Evolutionary conservation across 2,113 vertebrate genomes (phyloP).

Genomic region (Odontophorus gujanensis): DNA sequence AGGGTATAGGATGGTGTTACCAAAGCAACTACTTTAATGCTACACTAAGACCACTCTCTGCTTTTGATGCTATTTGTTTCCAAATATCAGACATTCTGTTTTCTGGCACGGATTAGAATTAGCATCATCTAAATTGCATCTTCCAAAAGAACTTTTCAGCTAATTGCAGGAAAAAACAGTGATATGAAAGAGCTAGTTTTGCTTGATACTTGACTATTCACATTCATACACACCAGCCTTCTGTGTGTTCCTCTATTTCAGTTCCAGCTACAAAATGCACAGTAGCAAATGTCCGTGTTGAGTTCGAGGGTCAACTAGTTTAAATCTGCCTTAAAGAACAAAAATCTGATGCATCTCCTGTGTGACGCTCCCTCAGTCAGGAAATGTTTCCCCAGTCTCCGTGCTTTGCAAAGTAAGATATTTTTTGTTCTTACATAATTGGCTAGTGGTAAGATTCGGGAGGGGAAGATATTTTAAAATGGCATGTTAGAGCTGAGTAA

Average conservation of each 20-base stretch:
- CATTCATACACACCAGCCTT: background rate
- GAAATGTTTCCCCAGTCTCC: background rate
- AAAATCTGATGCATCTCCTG: background rate
- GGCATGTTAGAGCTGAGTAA: background rate
- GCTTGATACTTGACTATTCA: background rate
- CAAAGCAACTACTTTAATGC: background rate
- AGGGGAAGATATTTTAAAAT: background rate
- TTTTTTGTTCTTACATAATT: background rate
- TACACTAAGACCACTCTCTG: background rate
- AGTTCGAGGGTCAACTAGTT: background rate
- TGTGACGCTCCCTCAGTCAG: background rate
- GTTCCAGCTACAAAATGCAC: background rate
- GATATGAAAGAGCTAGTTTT: background rate
- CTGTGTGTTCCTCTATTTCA: background rate
- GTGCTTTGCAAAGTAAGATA: background rate
- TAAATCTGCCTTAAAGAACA: conserved; percentile 7
- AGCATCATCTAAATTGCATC: conserved; percentile 23
- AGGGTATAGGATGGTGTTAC: background rate
- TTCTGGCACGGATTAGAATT: conserved; percentile 13
- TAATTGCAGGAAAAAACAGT: background rate
- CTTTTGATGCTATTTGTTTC: background rate
- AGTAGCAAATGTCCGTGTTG: background rate
- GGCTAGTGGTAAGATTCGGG: background rate
- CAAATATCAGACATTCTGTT: background rate
- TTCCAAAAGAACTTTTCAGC: background rate